phyloP scores from a whole-genome alignment of 2,113 vertebrate genomes.

The Labeo catla region DNA sequence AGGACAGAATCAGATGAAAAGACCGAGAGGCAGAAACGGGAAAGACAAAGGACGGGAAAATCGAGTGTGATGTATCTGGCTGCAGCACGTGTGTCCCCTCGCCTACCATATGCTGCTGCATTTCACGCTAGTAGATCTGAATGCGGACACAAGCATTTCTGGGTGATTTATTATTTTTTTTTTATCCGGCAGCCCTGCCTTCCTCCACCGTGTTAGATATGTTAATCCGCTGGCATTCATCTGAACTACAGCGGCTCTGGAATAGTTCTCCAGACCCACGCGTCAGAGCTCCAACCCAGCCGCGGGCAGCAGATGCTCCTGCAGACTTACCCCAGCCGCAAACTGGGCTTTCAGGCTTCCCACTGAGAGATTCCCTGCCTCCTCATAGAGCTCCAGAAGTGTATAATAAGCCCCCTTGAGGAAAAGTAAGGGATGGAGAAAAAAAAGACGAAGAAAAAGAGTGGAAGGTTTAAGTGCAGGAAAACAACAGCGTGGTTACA shows the following conservation, averaged over 20 bases:
- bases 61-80: slow-evolving; percentile 49
- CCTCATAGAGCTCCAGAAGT: slow-evolving; percentile 75
- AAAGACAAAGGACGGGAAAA: slow-evolving; percentile 14
- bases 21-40: slow-evolving; percentile 32
- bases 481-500: slow-evolving; percentile 75
- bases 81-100: slow-evolving; percentile 38
- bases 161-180: not conserved
- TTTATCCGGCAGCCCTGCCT: slow-evolving; percentile 55
- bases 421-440: slow-evolving; percentile 63
- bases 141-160: slow-evolving; percentile 66
- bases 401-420: slow-evolving; percentile 82
- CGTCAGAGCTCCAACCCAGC: slow-evolving; percentile 75
- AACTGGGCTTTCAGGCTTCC: slow-evolving; percentile 68
- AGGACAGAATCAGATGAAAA: slow-evolving; percentile 17
- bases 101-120: slow-evolving; percentile 66
- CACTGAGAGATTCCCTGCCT: slow-evolving; percentile 68
- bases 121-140: slow-evolving; percentile 64
- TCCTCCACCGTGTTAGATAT: slow-evolving; percentile 70
- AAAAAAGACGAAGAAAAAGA: slow-evolving; percentile 67
- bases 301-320: slow-evolving; percentile 79
- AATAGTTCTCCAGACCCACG: slow-evolving; percentile 70
- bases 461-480: slow-evolving; percentile 47
- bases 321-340: slow-evolving; percentile 75
- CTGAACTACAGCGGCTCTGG: slow-evolving; percentile 67
- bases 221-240: slow-evolving; percentile 76